Evolutionary conservation across 1,140 invertebrate genomes (phyloP).

Genomic region (Oreohelix idahoensis): DNA sequence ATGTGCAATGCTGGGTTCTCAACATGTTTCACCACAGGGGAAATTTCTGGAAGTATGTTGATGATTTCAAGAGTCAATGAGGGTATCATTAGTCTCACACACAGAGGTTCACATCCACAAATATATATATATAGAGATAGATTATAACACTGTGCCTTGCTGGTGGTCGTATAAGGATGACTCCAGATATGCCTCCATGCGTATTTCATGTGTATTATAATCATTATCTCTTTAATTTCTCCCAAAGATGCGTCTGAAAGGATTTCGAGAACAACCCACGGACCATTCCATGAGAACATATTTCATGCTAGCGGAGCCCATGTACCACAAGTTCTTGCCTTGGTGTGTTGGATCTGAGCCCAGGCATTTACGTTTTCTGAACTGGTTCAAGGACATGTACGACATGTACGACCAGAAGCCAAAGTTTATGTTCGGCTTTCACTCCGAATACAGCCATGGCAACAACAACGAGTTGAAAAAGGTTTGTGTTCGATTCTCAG

Average conservation of each 20-base stretch:
- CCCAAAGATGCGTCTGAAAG: conserved; percentile 91
- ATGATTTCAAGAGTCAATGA: no score
- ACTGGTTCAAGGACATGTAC: conserved; percentile 80
- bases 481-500: neutral
- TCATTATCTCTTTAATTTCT: conserved; percentile 76
- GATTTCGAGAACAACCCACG: conserved; percentile 87
- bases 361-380: conserved; percentile 81
- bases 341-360: conserved; percentile 85
- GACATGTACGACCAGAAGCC: conserved; percentile 79
- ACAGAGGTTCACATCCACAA: no score
- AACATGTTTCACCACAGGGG: no score
- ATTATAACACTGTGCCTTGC: no score
- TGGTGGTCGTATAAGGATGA: no score
- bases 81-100: no score
- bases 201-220: neutral
- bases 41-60: no score
- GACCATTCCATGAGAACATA: conserved; percentile 92
- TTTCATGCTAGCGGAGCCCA: conserved; percentile 79
- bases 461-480: conserved; percentile 5
- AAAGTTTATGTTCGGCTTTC: conserved; percentile 83
- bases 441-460: conserved; percentile 12
- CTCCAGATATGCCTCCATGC: no score
- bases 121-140: no score
- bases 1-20: no score
- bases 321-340: conserved; percentile 66